These are phyloP conservation scores for Pammene aurita DNA, from an alignment of 2,888 invertebrate species.

Conservation along the genomic window DNA sequence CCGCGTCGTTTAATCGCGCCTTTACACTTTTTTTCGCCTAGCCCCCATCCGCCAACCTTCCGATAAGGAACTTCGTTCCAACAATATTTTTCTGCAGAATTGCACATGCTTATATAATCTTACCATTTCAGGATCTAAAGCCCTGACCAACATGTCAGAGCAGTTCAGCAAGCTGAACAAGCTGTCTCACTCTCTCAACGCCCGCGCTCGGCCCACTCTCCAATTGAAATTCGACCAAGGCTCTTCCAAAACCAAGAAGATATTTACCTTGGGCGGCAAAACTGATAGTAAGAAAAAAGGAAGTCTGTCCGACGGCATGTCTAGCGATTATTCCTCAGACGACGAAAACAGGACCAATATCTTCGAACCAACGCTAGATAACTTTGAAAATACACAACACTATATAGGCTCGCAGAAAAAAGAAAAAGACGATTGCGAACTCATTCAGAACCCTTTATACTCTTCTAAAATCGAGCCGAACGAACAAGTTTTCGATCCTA, in stretches of 20 bases:
- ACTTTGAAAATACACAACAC: slow-evolving; percentile 78
- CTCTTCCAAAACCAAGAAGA: slow-evolving; percentile 72
- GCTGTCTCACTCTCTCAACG: slow-evolving; percentile 85
- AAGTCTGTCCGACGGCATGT: slow-evolving; percentile 85
- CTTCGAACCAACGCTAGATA: slow-evolving; percentile 78
- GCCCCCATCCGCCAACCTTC: too few species aligned
- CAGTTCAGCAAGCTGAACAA: slow-evolving; percentile 93
- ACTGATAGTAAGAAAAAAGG: slow-evolving; percentile 84
- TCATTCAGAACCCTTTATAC: slow-evolving; percentile 76
- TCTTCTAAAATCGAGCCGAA: slow-evolving; percentile 76
- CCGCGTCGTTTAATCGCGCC: too few species aligned
- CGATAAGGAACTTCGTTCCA: too few species aligned
- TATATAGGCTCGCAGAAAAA: slow-evolving; percentile 68
- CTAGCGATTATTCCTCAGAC: slow-evolving; percentile 80
- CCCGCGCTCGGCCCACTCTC: slow-evolving; percentile 79
- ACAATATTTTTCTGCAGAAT: too few species aligned
- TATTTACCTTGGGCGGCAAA: slow-evolving; percentile 80
- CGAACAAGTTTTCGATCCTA: slow-evolving; percentile 84
- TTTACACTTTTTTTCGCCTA: too few species aligned
- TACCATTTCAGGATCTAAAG: slow-evolving; percentile 87
- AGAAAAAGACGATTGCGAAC: slow-evolving; percentile 68
- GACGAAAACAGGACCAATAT: slow-evolving; percentile 79
- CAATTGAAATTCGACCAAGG: slow-evolving; percentile 78
- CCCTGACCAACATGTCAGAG: slow-evolving; percentile 92
- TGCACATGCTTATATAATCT: too few species aligned